Conservation (phyloP, 2,797 vertebrate genomes). For the Darevskia mixta region DNA sequence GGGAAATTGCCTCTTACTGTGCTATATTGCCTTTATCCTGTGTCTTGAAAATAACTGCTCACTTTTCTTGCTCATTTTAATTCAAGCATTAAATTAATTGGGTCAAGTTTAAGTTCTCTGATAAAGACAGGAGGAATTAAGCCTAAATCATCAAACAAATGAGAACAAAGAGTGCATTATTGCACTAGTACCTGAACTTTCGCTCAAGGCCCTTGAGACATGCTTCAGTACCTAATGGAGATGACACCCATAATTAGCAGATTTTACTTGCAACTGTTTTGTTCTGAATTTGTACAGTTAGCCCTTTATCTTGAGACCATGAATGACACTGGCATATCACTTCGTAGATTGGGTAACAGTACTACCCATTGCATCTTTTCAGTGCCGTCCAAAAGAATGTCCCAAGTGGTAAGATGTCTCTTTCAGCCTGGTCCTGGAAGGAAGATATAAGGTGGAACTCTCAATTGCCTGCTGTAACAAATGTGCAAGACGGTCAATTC, state of each 20-base stretch:
- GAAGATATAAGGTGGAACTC: background rate
- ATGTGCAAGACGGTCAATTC: background rate
- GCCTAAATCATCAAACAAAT: slow-evolving; percentile 48
- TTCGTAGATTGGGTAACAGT: slow-evolving; percentile 51
- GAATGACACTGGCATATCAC: slow-evolving; percentile 46
- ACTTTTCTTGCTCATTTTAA: slow-evolving; percentile 58
- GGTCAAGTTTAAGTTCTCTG: slow-evolving; percentile 60
- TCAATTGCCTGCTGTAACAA: background rate
- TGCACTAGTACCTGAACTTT: slow-evolving; percentile 32
- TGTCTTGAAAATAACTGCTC: slow-evolving; percentile 37
- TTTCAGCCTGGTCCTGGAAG: background rate
- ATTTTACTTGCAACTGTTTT: slow-evolving; percentile 60
- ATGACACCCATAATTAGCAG: slow-evolving; percentile 57
- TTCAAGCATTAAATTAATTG: slow-evolving; percentile 60
- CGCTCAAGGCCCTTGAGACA: slow-evolving; percentile 44
- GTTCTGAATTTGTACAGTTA: slow-evolving; percentile 51
- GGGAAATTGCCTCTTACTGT: slow-evolving; percentile 38
- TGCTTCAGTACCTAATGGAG: slow-evolving; percentile 37
- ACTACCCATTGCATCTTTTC: slow-evolving; percentile 42
- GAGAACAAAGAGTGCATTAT: slow-evolving; percentile 22
- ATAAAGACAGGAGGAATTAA: slow-evolving; percentile 55
- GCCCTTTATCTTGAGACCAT: slow-evolving; percentile 45
- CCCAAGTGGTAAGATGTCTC: background rate
- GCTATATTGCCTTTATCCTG: slow-evolving; percentile 29
- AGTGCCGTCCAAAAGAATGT: background rate